Evolutionary conservation across 2,113 vertebrate species (phyloP).

Genomic region (Anhinga rufa): DNA sequence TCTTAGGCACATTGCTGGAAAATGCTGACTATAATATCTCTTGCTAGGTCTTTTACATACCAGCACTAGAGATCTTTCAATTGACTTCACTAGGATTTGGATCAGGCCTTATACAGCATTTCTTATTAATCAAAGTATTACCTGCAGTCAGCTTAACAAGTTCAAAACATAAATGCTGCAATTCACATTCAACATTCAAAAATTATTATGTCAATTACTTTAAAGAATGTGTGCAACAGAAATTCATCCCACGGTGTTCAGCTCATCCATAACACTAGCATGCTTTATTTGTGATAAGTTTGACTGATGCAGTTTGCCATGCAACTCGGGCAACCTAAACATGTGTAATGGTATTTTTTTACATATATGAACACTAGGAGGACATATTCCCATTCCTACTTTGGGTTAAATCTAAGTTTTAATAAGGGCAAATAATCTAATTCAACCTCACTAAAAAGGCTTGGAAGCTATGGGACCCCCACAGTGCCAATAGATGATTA

Average conservation of each 20-base stretch:
- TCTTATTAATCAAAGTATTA: neutral
- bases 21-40: neutral
- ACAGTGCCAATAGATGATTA: constrained; percentile 42
- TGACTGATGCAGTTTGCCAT: neutral
- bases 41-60: neutral
- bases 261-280: neutral
- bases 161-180: neutral
- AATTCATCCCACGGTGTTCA: neutral
- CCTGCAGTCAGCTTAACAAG: neutral
- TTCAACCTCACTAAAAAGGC: constrained; percentile 37
- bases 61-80: neutral
- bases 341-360: neutral
- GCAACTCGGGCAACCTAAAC: neutral
- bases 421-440: constrained; percentile 53
- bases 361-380: neutral
- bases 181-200: neutral
- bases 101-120: rapidly evolving
- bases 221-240: neutral
- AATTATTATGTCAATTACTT: neutral
- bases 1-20: neutral
- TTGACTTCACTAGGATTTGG: neutral
- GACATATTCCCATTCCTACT: neutral
- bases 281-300: neutral
- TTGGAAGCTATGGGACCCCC: constrained; percentile 17
- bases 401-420: constrained; percentile 48